phyloP scores from a whole-genome alignment of 2,888 invertebrate species.

The Philhelius pedissequus region DNA sequence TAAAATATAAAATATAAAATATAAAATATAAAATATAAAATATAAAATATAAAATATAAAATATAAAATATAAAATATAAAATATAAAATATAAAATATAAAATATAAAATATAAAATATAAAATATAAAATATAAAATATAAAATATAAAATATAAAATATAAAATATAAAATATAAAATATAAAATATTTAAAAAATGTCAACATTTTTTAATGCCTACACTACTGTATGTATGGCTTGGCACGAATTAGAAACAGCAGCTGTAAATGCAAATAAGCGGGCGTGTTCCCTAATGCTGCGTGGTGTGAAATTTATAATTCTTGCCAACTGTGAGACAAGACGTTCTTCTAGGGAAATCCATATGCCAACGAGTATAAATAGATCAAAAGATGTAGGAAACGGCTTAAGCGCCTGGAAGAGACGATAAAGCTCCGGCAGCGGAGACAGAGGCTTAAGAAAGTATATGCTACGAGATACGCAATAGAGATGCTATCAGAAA shows the following conservation, averaged over 20 bases:
- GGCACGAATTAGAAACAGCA: conserved; percentile 25
- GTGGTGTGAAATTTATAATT: conserved; percentile 55
- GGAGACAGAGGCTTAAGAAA: background rate
- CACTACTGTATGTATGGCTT: background rate
- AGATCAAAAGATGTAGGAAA: conserved; percentile 44
- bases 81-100: too few species aligned
- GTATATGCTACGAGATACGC: background rate
- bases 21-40: background rate
- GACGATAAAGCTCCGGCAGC: background rate
- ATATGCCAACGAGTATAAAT: conserved; percentile 40
- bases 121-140: too few species aligned
- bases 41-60: background rate
- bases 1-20: too few species aligned
- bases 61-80: background rate
- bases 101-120: too few species aligned
- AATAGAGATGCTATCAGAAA: background rate
- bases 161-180: too few species aligned
- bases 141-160: too few species aligned
- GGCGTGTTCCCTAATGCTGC: conserved; percentile 36
- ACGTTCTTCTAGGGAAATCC: background rate
- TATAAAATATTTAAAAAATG: too few species aligned
- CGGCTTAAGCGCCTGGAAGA: background rate
- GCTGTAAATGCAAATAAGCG: conserved; percentile 60
- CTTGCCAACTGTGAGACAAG: background rate
- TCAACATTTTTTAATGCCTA: background rate